Evolutionary conservation across 2,113 vertebrate genomes (phyloP), one percentile per base, ranked within the genome.

Genomic region (Ctenomys sociabilis): DNA sequence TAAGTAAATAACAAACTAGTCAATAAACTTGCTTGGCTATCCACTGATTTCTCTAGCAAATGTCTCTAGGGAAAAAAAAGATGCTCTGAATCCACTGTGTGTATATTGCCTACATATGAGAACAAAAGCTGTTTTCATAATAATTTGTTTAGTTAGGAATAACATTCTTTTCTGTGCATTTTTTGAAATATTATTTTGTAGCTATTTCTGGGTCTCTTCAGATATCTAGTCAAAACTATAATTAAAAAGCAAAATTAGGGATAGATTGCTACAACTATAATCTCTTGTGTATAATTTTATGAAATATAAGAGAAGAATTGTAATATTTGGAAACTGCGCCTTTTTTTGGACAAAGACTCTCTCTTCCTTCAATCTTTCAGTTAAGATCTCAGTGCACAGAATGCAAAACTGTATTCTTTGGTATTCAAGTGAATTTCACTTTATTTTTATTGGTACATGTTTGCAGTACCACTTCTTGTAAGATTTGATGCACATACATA

Each of bases 71-170:
- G 88, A 77, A 40, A 80, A 90, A 70, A 10, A 28, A 21, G n/a
- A 32, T 9, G 3, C 22, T 61, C 22, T 85, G 52, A 92, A 64
- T 78, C 40, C 13, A 37, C 4, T 21, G 2, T 13, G 7, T 40
- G 1, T 0, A n/a, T 19, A 21, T 70, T 78, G 80, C 32, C 49
- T 32, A 86, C 35, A 64, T 40, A 45, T 24, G 66, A 93, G 86
- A 14, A 11, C 28, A 43, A 77, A 57, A 30, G 63, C 78, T 86
- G 83, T 37, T 88, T 84, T 81, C 57, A 64, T 45, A 26, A 78
- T 35, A 24, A 14, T 73, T 90, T 35, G n/a, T 68, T 66, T 40
- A 93, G 37, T 66, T 45, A 93, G 43, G n/a, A 95, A 80, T 91
- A 57, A 37, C 10, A 3, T 80, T 87, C 35, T 61, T 17, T 30